These are phyloP conservation scores for Andricus curvator DNA, from an alignment of 2,888 invertebrate species.

Conservation along the genomic window DNA sequence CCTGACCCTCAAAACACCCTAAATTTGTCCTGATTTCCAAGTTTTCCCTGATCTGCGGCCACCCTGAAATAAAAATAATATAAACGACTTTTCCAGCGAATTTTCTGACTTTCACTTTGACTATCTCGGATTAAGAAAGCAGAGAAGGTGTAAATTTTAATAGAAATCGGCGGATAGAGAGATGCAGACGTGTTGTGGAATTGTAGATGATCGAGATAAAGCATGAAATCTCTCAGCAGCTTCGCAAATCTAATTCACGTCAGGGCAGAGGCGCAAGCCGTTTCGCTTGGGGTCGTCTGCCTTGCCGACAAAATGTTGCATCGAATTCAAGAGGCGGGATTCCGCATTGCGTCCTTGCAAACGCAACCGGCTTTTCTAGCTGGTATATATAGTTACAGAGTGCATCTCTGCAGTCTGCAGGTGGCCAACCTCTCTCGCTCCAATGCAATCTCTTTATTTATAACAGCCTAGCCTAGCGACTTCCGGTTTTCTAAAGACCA, in stretches of 20 bases:
- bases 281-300: not conserved
- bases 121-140: not conserved
- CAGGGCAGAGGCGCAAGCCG: not conserved
- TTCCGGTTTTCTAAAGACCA: constrained; percentile 39
- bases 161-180: constrained; percentile 8
- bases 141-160: not conserved
- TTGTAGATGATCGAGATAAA: constrained; percentile 11
- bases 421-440: constrained; percentile 50
- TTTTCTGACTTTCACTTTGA: not conserved
- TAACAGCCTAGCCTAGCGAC: constrained; percentile 20
- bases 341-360: constrained; percentile 75
- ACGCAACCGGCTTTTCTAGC: constrained; percentile 44
- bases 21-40: too few relatives aligned
- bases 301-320: constrained; percentile 10
- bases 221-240: not conserved
- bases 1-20: too few relatives aligned
- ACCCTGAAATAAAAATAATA: too few relatives aligned
- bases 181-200: constrained; percentile 22
- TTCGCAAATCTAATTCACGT: constrained; percentile 5
- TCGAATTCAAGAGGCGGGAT: constrained; percentile 46
- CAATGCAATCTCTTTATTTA: constrained; percentile 30
- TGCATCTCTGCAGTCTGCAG: constrained; percentile 52
- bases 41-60: too few relatives aligned
- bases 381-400: constrained; percentile 19
- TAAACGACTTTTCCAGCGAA: not conserved